These are phyloP conservation scores for Myzus persicae DNA, from an alignment of 1,140 invertebrate genomes.

Conservation along the genomic window DNA sequence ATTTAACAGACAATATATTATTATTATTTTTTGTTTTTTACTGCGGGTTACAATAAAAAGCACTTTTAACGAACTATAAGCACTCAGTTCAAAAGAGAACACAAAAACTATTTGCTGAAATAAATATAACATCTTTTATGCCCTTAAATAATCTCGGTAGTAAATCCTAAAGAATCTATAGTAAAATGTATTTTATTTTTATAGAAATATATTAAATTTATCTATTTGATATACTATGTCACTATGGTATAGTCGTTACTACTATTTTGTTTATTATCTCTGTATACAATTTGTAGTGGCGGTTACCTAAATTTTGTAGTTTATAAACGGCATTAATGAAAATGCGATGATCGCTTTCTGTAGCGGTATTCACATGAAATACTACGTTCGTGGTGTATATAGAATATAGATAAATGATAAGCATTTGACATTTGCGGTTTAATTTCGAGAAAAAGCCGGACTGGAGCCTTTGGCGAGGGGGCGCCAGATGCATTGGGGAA, in stretches of 20 bases:
- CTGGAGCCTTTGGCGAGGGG: background rate
- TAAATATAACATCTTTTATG: background rate
- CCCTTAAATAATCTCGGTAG: background rate
- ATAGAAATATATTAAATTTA: background rate
- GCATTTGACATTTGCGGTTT: constrained; percentile 29
- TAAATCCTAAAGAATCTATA: background rate
- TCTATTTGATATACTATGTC: background rate
- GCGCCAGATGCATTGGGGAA: constrained; percentile 53
- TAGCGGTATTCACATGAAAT: background rate
- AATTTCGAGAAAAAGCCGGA: constrained; percentile 38
- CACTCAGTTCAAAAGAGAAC: background rate
- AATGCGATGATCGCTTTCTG: background rate
- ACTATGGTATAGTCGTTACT: background rate
- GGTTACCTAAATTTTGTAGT: background rate
- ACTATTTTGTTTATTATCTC: background rate
- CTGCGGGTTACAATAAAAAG: constrained; percentile 7
- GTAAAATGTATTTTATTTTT: background rate
- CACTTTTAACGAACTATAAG: background rate
- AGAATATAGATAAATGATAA: constrained; percentile 24
- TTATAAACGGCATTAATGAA: background rate
- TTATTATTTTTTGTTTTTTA: constrained; percentile 24
- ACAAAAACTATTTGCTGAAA: background rate
- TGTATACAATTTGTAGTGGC: background rate
- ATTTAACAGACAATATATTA: constrained; percentile 38
- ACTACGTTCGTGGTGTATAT: background rate